These are phyloP conservation scores for Scaptomyza tumidula DNA, from an alignment of 2,888 invertebrate genomes.

Conservation along the genomic window DNA sequence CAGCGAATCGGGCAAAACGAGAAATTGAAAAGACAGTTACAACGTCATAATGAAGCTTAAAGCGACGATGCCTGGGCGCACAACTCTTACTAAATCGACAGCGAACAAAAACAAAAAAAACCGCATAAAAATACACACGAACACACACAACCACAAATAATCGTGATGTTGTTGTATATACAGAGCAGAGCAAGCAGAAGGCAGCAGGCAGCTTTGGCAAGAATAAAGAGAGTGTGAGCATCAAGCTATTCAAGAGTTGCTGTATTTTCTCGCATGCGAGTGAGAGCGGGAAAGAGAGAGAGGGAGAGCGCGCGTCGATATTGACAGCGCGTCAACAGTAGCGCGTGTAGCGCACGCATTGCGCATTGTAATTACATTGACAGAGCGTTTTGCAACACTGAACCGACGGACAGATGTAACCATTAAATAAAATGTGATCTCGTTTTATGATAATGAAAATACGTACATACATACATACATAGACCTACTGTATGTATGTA, in stretches of 20 bases:
- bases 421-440: constrained; percentile 63
- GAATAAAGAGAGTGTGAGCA: constrained; percentile 41
- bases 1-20: constrained; percentile 78
- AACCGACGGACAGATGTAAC: constrained; percentile 41
- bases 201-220: constrained; percentile 21
- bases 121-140: constrained; percentile 57
- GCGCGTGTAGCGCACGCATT: constrained; percentile 55
- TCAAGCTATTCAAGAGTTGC: constrained; percentile 4
- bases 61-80: constrained; percentile 50
- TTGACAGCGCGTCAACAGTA: constrained; percentile 64
- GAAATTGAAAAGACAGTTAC: constrained; percentile 79
- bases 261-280: constrained; percentile 25
- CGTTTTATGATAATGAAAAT: constrained; percentile 66
- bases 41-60: constrained; percentile 73
- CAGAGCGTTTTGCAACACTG: constrained; percentile 63
- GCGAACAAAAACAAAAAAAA: constrained; percentile 51
- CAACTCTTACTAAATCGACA: constrained; percentile 69
- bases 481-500: not conserved
- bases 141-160: constrained; percentile 23
- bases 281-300: constrained; percentile 10
- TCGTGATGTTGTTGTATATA: constrained; percentile 42
- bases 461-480: not conserved
- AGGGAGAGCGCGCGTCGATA: constrained; percentile 3
- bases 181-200: too few species aligned
- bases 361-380: constrained; percentile 48